Evolutionary conservation across 2,113 vertebrate species (phyloP), one percentile per base, ranked within the genome.

Genomic region (Tichodroma muraria): DNA sequence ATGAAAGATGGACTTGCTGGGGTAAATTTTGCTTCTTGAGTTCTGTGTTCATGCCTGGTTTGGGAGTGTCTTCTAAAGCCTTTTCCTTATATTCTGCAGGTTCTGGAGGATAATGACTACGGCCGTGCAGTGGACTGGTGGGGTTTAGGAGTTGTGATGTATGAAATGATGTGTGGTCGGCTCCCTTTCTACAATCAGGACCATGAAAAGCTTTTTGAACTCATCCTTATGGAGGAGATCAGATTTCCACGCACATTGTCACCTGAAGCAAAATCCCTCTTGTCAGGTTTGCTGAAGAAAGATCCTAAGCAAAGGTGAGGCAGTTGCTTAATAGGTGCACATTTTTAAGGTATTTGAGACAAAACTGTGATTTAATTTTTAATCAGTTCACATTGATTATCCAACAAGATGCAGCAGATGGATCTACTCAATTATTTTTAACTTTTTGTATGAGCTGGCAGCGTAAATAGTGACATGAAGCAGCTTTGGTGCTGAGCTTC

Each of bases 141-240:
- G 98, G 98, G 98, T 66, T 97, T 98, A 89, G 98, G 98, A 88
- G 98, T 98, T 54, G 98, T 98, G 88, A 98, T 98, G 98, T 98
- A 98, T 45, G 98, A 98, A 96, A 98, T 98, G 98, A 95, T 98
- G 98, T 98, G 98, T 31, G 98, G 98, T 49, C 97, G 98, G 17
- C 98, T 98, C 80, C 98, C 98, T 64, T 98, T 98, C 97, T 98
- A 98, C 97, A 98, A 98, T 76, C 98, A 98, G 95, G 98, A 98
- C 95, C 98, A 98, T 0, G 98, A 98, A 96, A 98, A 98, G 90
- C 97, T 98, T 64, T 98, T 98, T 49, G 98, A 98, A 87, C 98
- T 98, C 60, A 98, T 98, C 83, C 98, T 98, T 33, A 98, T 98
- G 98, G 98, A 98, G 76, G 98, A 98, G 94, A 98, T 98, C 59